Percentiles rank a stretch among this genome's conserved stretches.
These are phyloP conservation scores for Carassius gibelio DNA, from an alignment of 2,113 vertebrate species.

Conservation along the genomic window DNA sequence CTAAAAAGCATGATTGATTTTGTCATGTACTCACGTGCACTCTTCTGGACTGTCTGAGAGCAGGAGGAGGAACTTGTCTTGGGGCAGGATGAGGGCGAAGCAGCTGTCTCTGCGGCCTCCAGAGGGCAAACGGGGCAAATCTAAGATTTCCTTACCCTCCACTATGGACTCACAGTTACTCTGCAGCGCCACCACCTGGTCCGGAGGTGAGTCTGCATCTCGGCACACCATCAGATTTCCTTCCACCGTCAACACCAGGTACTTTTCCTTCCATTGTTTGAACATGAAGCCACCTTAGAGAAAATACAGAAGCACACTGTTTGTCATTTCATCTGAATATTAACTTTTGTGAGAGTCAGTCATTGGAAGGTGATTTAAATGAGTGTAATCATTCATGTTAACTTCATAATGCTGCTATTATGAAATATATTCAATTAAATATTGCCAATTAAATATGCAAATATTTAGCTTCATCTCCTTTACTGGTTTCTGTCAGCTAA, in stretches of 20 bases:
- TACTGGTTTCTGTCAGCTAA: too few relatives aligned
- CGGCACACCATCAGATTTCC: conserved; percentile 78
- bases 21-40: conserved; percentile 70
- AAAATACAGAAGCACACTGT: not conserved
- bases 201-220: conserved; percentile 74
- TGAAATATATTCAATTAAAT: too few relatives aligned
- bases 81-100: conserved; percentile 77
- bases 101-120: conserved; percentile 79
- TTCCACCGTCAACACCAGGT: conserved; percentile 75
- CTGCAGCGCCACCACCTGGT: conserved; percentile 75
- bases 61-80: conserved; percentile 78
- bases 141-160: conserved; percentile 77
- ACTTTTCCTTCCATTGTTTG: conserved; percentile 85
- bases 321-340: too few relatives aligned
- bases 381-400: too few relatives aligned
- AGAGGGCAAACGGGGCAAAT: conserved; percentile 77
- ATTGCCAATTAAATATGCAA: not conserved
- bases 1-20: too few relatives aligned
- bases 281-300: conserved; percentile 81
- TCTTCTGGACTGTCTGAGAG: conserved; percentile 74
- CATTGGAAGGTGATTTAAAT: too few relatives aligned
- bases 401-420: too few relatives aligned
- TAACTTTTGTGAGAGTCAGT: too few relatives aligned
- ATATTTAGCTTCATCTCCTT: too few relatives aligned
- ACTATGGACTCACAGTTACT: conserved; percentile 72